Evolutionary conservation across 2,888 invertebrate species (phyloP), one percentile per base, ranked within the genome.

Genomic region (Tenthredo amoena): DNA sequence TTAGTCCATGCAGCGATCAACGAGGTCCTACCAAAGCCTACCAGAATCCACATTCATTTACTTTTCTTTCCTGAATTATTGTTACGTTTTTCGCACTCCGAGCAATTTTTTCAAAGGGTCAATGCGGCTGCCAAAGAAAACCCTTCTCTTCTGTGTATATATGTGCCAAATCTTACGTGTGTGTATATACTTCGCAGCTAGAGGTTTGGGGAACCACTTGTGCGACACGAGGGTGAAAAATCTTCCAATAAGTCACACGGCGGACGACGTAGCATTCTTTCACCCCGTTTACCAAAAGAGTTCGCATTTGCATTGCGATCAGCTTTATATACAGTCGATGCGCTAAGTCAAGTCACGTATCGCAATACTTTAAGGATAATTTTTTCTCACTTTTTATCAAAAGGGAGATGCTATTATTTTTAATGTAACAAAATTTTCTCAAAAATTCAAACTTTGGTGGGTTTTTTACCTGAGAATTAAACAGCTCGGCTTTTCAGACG

Each of bases 171-270:
- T 74, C 40, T 74, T 31, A 43, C 18, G n/a, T 40, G 74, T n/a
- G n/a, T n/a, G 26, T 26, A 40, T 10, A 18, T 40, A n/a, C n/a
- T 26, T 4, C 43, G 4, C 40, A n/a, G 74, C 18, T 34, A 12
- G 31, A 34, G 68, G 34, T 26, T 31, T 68, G 68, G 68, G 34
- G 34, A 68, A 34, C 31, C 68, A 68, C 72, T 74, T 74, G 40
- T 12, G 12, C 72, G 72, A 26, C n/a, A 74, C 72, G 3, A 43
- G 72, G 72, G 72, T 74, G 72, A 74, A 21, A 74, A 74, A 74
- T 74, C 43, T 43, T 21, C 72, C 72, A 74, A 74, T 74, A 74
- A 74, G 72, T 74, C 72, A 21, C 72, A 74, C 10, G n/a, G 12
- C 21, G 43, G 72, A 74, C 40, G 31, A 40, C 18, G 72, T 21